These are phyloP conservation scores for Chunga burmeisteri DNA, from an alignment of 2,113 vertebrate species.

Conservation along the genomic window DNA sequence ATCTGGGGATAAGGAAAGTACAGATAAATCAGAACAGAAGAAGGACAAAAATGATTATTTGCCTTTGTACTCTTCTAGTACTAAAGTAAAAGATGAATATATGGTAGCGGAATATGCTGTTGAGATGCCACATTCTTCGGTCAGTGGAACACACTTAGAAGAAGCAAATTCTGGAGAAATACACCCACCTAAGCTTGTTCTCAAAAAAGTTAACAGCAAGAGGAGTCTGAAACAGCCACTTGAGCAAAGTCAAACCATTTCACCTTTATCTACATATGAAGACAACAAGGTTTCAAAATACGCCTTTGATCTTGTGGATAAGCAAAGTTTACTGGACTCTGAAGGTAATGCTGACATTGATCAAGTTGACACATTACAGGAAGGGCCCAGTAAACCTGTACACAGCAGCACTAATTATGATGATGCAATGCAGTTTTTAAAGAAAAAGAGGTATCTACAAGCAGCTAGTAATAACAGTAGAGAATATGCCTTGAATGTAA, in stretches of 20 bases:
- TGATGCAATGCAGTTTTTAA: slow-evolving; percentile 98
- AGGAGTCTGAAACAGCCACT: slow-evolving; percentile 85
- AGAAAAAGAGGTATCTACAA: slow-evolving; percentile 97
- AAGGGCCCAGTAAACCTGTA: slow-evolving; percentile 87
- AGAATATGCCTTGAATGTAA: slow-evolving; percentile 89
- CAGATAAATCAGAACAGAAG: slow-evolving; percentile 84
- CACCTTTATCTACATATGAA: slow-evolving; percentile 86
- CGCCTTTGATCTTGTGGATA: slow-evolving; percentile 95
- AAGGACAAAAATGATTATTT: slow-evolving; percentile 86
- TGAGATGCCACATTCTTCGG: slow-evolving; percentile 88
- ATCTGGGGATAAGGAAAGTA: slow-evolving; percentile 74
- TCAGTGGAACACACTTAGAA: slow-evolving; percentile 77
- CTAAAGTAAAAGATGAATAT: slow-evolving; percentile 97
- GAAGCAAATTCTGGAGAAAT: slow-evolving; percentile 84
- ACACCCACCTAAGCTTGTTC: slow-evolving; percentile 89
- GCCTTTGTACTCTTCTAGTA: slow-evolving; percentile 86
- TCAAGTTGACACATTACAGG: slow-evolving; percentile 88
- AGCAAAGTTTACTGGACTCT: slow-evolving; percentile 88
- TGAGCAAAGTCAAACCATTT: slow-evolving; percentile 84
- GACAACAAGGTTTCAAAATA: slow-evolving; percentile 93
- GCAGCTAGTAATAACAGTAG: slow-evolving; percentile 87
- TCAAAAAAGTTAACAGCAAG: slow-evolving; percentile 92
- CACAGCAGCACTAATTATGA: slow-evolving; percentile 96
- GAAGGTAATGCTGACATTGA: slow-evolving; percentile 88
- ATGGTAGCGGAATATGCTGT: slow-evolving; percentile 92